Evolutionary conservation across 2,113 vertebrate species (phyloP).

Genomic region (Cyrtonyx montezumae): DNA sequence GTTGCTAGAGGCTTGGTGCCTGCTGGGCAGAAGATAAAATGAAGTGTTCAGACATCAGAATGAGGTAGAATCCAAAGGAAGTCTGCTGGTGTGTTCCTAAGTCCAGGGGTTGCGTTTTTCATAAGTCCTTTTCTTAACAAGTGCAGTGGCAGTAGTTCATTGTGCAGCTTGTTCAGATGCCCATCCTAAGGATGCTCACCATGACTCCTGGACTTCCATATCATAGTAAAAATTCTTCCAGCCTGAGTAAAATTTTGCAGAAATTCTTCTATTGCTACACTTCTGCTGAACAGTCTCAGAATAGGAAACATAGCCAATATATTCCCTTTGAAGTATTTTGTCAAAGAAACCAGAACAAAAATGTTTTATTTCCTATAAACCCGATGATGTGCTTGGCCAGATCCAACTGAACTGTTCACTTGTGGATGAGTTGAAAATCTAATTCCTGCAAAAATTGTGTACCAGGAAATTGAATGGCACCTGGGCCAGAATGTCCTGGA

Average conservation of each 20-base stretch:
- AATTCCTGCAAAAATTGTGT: neutral
- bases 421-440: neutral
- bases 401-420: neutral
- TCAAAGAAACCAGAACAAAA: neutral
- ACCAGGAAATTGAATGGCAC: neutral
- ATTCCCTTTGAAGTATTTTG: neutral
- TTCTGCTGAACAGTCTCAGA: neutral
- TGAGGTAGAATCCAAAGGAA: neutral
- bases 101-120: rapidly evolving
- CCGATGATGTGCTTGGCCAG: neutral
- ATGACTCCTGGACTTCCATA: neutral
- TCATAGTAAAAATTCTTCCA: neutral
- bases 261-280: neutral
- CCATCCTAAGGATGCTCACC: neutral
- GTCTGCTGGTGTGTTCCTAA: neutral
- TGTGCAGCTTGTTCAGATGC: neutral
- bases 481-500: neutral
- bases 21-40: neutral
- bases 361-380: neutral
- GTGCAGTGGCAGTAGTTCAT: neutral
- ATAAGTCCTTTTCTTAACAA: neutral
- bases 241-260: neutral
- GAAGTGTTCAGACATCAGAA: neutral
- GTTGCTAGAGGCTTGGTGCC: neutral
- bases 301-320: neutral